Evolutionary conservation across 2,113 vertebrate species (phyloP).

Genomic region (Kryptolebias marmoratus): DNA sequence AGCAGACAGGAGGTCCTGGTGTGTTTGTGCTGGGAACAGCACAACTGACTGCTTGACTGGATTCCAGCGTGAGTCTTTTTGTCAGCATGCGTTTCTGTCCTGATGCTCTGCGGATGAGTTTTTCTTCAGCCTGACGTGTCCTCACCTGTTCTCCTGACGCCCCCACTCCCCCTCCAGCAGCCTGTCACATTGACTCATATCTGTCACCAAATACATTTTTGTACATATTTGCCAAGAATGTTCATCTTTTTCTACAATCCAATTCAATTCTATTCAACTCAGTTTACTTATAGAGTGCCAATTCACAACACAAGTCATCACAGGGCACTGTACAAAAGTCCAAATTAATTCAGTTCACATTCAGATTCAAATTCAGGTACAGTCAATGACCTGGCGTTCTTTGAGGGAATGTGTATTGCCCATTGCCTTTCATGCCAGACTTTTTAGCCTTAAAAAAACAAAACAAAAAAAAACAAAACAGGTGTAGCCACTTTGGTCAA

Average conservation of each 20-base stretch:
- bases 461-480: no score
- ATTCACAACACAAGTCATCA: no score
- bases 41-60: constrained; percentile 65
- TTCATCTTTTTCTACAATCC: neutral
- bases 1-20: neutral
- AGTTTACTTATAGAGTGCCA: no score
- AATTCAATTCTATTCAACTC: no score
- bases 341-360: no score
- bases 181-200: constrained; percentile 63
- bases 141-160: constrained; percentile 56
- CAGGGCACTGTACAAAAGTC: no score
- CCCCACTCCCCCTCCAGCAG: constrained; percentile 1
- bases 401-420: no score
- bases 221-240: neutral
- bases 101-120: constrained; percentile 44
- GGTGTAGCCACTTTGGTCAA: no score
- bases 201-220: constrained; percentile 15
- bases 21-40: constrained; percentile 53
- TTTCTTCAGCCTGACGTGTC: constrained; percentile 60
- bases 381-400: no score
- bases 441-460: no score
- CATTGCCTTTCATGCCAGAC: no score
- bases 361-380: no score
- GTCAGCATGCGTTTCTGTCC: constrained; percentile 76
- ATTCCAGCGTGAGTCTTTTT: constrained; percentile 77